A percentile compares a stretch with the other conserved stretches of the same genome.
Evolutionary conservation across 2,888 invertebrate genomes (phyloP).

Genomic region (Oeneis ivallda): DNA sequence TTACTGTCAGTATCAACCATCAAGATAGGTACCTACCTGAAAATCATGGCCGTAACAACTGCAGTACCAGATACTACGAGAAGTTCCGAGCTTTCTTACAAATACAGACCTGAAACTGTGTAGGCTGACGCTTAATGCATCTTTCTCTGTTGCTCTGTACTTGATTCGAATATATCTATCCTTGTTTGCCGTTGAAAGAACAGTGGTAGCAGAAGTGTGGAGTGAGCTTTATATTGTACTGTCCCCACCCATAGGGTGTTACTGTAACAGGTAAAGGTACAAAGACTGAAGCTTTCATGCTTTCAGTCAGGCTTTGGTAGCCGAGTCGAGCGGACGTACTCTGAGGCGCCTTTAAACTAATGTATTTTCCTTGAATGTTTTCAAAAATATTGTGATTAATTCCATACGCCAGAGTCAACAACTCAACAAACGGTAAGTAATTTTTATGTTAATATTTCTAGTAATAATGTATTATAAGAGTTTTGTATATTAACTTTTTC

Average conservation of each 20-base stretch:
- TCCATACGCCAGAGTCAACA: slow-evolving; percentile 2
- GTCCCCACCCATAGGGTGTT: slow-evolving; percentile 38
- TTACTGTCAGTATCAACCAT: slow-evolving; percentile 3
- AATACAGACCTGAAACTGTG: neutral
- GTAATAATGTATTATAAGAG: neutral
- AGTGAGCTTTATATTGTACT: slow-evolving; percentile 20
- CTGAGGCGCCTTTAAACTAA: slow-evolving; percentile 1
- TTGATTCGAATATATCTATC: slow-evolving; percentile 11
- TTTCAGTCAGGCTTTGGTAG: slow-evolving; percentile 42
- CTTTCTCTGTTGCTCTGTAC: slow-evolving; percentile 7
- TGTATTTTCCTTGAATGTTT: slow-evolving; percentile 32
- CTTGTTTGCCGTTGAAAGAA: slow-evolving; percentile 16
- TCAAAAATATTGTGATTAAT: slow-evolving; percentile 30
- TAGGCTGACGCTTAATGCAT: neutral
- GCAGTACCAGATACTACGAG: neutral
- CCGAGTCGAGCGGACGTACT: slow-evolving; percentile 37
- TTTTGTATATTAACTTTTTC: neutral
- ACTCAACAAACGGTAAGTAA: slow-evolving; percentile 24
- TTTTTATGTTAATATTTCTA: slow-evolving; percentile 14
- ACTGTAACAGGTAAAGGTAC: slow-evolving; percentile 72
- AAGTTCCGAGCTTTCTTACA: neutral
- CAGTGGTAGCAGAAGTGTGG: slow-evolving; percentile 18
- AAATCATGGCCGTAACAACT: slow-evolving; percentile 10
- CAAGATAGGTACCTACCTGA: neutral
- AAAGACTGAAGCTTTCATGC: slow-evolving; percentile 41